Percentiles rank a stretch among this genome's conserved stretches.
Conservation (phyloP, 1,140 invertebrate genomes). For the Zeugodacus cucurbitae region DNA sequence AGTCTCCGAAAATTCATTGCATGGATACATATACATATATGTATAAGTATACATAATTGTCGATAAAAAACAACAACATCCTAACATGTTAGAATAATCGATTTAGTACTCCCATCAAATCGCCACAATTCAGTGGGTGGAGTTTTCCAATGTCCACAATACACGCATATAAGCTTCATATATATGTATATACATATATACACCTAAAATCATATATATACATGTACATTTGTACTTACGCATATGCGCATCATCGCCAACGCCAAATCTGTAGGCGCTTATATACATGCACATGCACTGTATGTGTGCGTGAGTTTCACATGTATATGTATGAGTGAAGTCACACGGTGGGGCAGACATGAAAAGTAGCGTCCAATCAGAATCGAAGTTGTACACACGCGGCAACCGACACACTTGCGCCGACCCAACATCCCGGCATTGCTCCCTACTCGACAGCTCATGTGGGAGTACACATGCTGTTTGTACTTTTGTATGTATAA, state of each 20-base stretch:
- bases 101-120: background rate
- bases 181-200: background rate
- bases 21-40: background rate
- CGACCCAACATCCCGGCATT: background rate
- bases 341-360: background rate
- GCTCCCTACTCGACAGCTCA: background rate
- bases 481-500: no score
- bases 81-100: background rate
- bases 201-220: no score
- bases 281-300: background rate
- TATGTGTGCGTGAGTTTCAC: background rate
- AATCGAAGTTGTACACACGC: conserved; percentile 6
- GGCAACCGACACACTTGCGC: background rate
- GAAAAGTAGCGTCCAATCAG: conserved; percentile 35
- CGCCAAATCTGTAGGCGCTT: conserved; percentile 23
- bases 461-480: background rate
- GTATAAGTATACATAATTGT: background rate
- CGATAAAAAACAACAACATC: background rate
- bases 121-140: background rate
- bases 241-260: background rate
- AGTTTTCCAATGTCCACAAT: conserved; percentile 16
- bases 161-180: background rate
- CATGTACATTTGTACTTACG: background rate
- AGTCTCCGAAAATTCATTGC: background rate
- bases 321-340: background rate